Evolutionary conservation across 2,113 vertebrate genomes (phyloP).

Genomic region (Agelaius tricolor): DNA sequence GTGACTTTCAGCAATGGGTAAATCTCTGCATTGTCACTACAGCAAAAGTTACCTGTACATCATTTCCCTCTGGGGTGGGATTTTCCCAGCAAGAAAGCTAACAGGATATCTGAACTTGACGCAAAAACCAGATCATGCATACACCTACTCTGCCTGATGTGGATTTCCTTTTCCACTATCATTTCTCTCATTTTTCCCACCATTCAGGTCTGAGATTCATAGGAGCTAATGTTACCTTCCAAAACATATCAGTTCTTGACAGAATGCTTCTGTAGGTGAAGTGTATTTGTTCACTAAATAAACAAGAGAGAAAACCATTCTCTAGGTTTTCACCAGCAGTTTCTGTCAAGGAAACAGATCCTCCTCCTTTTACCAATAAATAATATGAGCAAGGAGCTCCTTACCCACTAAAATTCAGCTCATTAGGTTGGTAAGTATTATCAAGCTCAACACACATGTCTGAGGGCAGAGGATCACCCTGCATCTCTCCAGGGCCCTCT

Average conservation of each 20-base stretch:
- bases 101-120: neutral
- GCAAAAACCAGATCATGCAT: neutral
- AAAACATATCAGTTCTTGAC: neutral
- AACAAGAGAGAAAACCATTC: neutral
- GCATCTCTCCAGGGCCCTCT: neutral
- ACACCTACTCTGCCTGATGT: neutral
- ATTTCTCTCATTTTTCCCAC: neutral
- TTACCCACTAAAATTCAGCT: neutral
- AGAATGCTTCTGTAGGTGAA: neutral
- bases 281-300: neutral
- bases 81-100: neutral
- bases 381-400: neutral
- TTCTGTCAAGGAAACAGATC: neutral
- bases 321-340: neutral
- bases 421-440: neutral
- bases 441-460: fast-evolving
- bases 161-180: neutral
- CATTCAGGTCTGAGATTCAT: neutral
- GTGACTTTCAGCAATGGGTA: neutral
- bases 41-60: neutral
- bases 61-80: neutral
- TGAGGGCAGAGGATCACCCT: neutral
- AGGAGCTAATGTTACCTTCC: neutral
- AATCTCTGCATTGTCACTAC: neutral
- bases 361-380: neutral